These are phyloP conservation scores for Drosophila nasuta DNA, from an alignment of 1,140 invertebrate genomes.

Conservation along the genomic window DNA sequence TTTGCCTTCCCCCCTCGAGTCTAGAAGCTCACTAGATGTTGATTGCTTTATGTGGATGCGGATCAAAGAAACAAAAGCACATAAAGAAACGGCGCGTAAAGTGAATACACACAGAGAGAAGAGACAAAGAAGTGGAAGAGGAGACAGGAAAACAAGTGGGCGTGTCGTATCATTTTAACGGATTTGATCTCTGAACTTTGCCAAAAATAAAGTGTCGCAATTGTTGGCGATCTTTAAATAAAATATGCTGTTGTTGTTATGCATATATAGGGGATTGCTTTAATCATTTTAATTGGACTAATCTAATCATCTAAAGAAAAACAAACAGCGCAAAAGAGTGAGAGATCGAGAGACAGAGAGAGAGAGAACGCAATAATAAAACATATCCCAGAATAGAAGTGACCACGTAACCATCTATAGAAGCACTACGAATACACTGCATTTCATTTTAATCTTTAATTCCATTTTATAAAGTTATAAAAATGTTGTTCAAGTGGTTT, in stretches of 20 bases:
- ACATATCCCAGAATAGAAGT: slow-evolving; percentile 29
- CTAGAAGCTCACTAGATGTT: slow-evolving; percentile 23
- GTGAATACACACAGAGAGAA: background rate
- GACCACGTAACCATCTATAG: slow-evolving; percentile 20
- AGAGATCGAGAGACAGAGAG: background rate
- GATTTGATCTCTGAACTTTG: slow-evolving; percentile 67
- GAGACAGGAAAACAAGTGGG: slow-evolving; percentile 15
- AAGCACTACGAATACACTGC: slow-evolving; percentile 31
- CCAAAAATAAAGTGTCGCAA: slow-evolving; percentile 23
- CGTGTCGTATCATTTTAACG: slow-evolving; percentile 34
- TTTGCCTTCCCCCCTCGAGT: background rate
- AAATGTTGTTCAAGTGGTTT: slow-evolving; percentile 32
- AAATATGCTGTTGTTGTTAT: background rate
- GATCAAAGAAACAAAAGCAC: slow-evolving; percentile 42
- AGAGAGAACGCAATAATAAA: background rate
- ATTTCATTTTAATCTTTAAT: slow-evolving; percentile 30
- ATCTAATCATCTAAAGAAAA: slow-evolving; percentile 60
- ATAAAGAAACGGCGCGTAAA: slow-evolving; percentile 12
- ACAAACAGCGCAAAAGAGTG: background rate
- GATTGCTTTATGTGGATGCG: slow-evolving; percentile 46
- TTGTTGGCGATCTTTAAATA: slow-evolving; percentile 30
- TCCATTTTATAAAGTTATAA: slow-evolving; percentile 35
- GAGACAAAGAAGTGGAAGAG: background rate
- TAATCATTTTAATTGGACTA: slow-evolving; percentile 62
- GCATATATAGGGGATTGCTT: slow-evolving; percentile 19